Base-by-base conservation (phyloP, 2,797 vertebrate genomes). In the Rhinoraja longicauda region DNA sequence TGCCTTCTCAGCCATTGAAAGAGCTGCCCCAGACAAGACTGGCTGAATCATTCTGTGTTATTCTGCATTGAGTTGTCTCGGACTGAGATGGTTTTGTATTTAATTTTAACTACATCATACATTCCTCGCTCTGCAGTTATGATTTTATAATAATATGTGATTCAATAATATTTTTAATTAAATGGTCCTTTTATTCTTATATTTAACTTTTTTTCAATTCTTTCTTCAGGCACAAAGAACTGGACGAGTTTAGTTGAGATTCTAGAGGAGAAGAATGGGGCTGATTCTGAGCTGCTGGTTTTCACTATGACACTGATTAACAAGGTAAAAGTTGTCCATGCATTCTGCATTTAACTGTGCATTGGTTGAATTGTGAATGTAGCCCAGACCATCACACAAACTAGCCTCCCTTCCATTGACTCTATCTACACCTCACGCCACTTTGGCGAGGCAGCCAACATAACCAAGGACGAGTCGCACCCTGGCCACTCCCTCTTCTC, bases 261-360 rank as follows among this genome's bases (percentile, higher is more conserved):
- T 93, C 96, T 99, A 93, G 96, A 97, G 93, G 98, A 98, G 94
- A 97, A 95, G 94, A 98, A 97, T 0, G 97, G 97, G 0, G 94
- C 97, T 0, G 98, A 99, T 94, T 95, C 96, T 0, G 98, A 99
- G 95, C 96, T 99, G 75, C 95, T 98, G 92, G 96, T 98, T 77
- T 98, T 97, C 8, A 93, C 97, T 21, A 97, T 99, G 96, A 98
- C 97, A 0, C 97, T 99, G 84, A 98, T 99, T 94, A 99, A 99
- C 96, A 99, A 99, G 98, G 98, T 99, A 86, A 93, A 39, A 7
- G 24, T 29, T 90, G 59, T 39, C 67, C 59, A 57, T 62, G 45
- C 67, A 17, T 39, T 79, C 21, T 57, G 64, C 84, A 12, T 72
- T 91, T 53, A 75, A 73, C 4, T 36, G 36, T 24, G 62, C 24